Evolutionary conservation across 1,140 invertebrate genomes (phyloP).

Genomic region (Drosophila grimshawi): DNA sequence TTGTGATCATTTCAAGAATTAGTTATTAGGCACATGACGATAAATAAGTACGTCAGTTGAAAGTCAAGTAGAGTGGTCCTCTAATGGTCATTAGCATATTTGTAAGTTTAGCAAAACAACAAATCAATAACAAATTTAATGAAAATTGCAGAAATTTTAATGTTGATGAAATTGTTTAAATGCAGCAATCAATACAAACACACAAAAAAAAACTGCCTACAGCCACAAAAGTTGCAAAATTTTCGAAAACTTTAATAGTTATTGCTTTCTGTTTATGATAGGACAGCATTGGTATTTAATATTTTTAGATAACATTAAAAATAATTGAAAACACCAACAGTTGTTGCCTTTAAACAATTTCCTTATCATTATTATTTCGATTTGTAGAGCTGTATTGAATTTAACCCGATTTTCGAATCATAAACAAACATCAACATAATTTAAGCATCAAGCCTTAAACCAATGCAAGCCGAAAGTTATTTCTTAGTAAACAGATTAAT

Average conservation of each 20-base stretch:
- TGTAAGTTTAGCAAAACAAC: slow-evolving; percentile 32
- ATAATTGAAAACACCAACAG: background rate
- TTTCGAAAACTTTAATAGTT: slow-evolving; percentile 6
- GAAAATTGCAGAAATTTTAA: slow-evolving; percentile 10
- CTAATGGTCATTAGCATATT: slow-evolving; percentile 24
- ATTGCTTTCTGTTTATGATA: slow-evolving; percentile 8
- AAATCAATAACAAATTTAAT: slow-evolving; percentile 9
- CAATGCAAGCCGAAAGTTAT: slow-evolving; percentile 39
- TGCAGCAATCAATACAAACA: background rate
- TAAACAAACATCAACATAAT: slow-evolving; percentile 24
- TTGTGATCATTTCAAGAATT: slow-evolving; percentile 83
- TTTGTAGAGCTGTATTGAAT: background rate
- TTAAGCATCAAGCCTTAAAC: slow-evolving; percentile 64
- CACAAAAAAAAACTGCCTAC: slow-evolving; percentile 17
- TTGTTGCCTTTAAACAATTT: slow-evolving; percentile 44
- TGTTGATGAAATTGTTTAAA: slow-evolving; percentile 38
- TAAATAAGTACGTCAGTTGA: slow-evolving; percentile 36
- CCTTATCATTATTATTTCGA: slow-evolving; percentile 4
- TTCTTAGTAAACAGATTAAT: slow-evolving; percentile 32
- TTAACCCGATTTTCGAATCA: background rate
- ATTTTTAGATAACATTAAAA: slow-evolving; percentile 11
- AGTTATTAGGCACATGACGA: slow-evolving; percentile 57
- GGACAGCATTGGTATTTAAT: background rate
- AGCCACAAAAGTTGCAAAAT: slow-evolving; percentile 16
- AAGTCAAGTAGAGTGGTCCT: slow-evolving; percentile 55